A percentile compares a stretch with the other conserved stretches of the same genome.
These are phyloP conservation scores for Aphrocallistes beatrix DNA, from an alignment of 37 sponge, comb jelly and placozoan genomes.

Conservation along the genomic window DNA sequence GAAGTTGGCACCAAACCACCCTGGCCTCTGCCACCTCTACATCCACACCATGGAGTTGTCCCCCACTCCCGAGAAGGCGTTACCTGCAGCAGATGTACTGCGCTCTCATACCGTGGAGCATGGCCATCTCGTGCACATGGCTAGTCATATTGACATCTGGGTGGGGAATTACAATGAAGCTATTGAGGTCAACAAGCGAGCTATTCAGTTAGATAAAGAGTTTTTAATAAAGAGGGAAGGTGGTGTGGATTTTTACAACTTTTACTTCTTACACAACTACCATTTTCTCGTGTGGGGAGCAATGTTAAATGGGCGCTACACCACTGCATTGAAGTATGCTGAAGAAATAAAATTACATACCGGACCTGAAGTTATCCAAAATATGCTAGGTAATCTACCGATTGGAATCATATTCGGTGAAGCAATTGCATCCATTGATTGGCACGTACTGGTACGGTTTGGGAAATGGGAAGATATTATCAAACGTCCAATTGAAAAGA, in stretches of 20 bases:
- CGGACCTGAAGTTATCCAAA: conserved; percentile 26
- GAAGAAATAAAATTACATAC: conserved; percentile 23
- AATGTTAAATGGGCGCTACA: conserved; percentile 48
- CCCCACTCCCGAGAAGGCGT: conserved; percentile 43
- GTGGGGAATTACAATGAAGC: conserved; percentile 64
- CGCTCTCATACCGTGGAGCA: conserved; percentile 23
- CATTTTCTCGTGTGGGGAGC: conserved; percentile 53
- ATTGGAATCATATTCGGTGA: conserved; percentile 38
- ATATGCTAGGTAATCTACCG: conserved; percentile 28
- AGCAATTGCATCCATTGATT: conserved; percentile 28
- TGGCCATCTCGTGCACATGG: conserved; percentile 54
- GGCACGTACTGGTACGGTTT: conserved; percentile 53
- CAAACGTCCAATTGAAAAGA: conserved; percentile 33
- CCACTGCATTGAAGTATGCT: conserved; percentile 30
- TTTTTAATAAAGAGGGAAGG: conserved; percentile 19
- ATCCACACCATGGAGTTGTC: conserved; percentile 63
- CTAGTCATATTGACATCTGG: conserved; percentile 57
- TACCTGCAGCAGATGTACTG: conserved; percentile 36
- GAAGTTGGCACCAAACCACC: conserved; percentile 33
- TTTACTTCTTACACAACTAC: conserved; percentile 45
- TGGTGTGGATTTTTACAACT: conserved; percentile 41
- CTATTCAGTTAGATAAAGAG: conserved; percentile 30
- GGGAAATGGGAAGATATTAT: conserved; percentile 56
- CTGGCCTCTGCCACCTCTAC: conserved; percentile 50
- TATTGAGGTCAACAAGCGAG: conserved; percentile 38